These are phyloP conservation scores for Zhuqinia jingwanae DNA, from an alignment of 2,888 invertebrate species.

Conservation along the genomic window DNA sequence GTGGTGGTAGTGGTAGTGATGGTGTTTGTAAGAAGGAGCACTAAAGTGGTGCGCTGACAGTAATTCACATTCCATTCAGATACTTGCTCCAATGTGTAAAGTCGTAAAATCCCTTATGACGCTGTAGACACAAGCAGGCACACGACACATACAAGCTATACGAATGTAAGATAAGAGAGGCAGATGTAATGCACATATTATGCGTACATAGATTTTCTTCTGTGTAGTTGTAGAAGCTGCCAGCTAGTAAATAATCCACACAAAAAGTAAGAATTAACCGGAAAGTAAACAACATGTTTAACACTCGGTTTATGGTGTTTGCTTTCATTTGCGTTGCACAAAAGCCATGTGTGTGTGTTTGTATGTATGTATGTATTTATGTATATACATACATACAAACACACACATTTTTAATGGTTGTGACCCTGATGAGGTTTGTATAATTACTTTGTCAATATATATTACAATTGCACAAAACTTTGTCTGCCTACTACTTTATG, in stretches of 20 bases:
- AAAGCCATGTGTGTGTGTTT: too few relatives aligned
- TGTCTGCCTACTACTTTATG: too few relatives aligned
- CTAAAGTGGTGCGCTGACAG: constrained; percentile 10
- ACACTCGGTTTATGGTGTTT: not conserved
- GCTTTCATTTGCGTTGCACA: not conserved
- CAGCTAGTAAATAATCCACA: not conserved
- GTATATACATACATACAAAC: too few relatives aligned
- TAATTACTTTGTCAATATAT: constrained; percentile 4
- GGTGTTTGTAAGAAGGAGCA: not conserved
- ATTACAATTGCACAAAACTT: too few relatives aligned
- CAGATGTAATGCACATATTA: not conserved
- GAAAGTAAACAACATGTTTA: not conserved
- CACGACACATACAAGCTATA: too few relatives aligned
- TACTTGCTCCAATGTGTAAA: constrained; percentile 40
- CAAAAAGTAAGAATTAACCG: not conserved
- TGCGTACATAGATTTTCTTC: too few relatives aligned
- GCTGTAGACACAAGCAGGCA: not conserved
- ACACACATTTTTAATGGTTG: not conserved
- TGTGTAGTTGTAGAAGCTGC: too few relatives aligned
- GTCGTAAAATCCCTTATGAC: constrained; percentile 34
- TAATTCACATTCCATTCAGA: constrained; percentile 61
- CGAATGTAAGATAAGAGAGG: not conserved
- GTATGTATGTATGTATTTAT: too few relatives aligned
- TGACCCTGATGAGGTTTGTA: not conserved
- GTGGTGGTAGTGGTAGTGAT: not conserved